Percentiles rank a stretch among this genome's conserved stretches.
Conservation (phyloP, 2,113 vertebrate species). For the Dicrurus megarhynchus region DNA sequence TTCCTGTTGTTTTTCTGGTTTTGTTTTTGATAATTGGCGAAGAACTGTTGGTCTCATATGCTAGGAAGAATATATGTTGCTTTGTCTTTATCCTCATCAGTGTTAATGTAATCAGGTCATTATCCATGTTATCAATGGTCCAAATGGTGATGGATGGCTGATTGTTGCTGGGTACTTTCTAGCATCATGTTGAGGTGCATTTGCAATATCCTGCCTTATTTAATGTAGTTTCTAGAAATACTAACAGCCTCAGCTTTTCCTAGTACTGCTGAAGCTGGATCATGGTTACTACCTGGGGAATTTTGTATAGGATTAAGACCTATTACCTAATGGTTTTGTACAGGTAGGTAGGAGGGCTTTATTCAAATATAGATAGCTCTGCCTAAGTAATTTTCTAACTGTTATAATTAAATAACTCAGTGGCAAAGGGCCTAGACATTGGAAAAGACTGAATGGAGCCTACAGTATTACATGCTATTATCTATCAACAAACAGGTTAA, state of each 20-base stretch:
- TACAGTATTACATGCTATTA: constrained; percentile 41
- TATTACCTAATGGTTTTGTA: constrained; percentile 47
- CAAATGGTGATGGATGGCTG: not conserved
- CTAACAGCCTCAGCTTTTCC: not conserved
- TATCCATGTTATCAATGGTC: not conserved
- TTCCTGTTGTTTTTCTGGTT: not conserved
- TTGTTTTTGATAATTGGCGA: not conserved
- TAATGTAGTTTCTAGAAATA: not conserved
- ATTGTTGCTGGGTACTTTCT: not conserved
- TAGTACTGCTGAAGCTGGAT: not conserved
- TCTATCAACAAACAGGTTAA: constrained; percentile 70
- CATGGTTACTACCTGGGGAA: not conserved
- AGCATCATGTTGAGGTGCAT: accelerated
- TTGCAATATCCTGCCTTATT: not conserved
- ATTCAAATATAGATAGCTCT: constrained; percentile 62
- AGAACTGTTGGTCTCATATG: not conserved
- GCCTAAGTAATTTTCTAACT: constrained; percentile 40
- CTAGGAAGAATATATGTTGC: not conserved
- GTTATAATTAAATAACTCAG: constrained; percentile 58
- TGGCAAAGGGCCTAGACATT: constrained; percentile 59
- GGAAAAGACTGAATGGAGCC: constrained; percentile 47
- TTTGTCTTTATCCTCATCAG: not conserved
- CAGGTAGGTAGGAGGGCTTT: constrained; percentile 48
- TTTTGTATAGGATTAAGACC: constrained; percentile 17
- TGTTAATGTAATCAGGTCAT: accelerated